A percentile compares a stretch with the other conserved stretches of the same genome.
Evolutionary conservation across 2,797 vertebrate genomes (phyloP).

Genomic region (Hirundo rustica): DNA sequence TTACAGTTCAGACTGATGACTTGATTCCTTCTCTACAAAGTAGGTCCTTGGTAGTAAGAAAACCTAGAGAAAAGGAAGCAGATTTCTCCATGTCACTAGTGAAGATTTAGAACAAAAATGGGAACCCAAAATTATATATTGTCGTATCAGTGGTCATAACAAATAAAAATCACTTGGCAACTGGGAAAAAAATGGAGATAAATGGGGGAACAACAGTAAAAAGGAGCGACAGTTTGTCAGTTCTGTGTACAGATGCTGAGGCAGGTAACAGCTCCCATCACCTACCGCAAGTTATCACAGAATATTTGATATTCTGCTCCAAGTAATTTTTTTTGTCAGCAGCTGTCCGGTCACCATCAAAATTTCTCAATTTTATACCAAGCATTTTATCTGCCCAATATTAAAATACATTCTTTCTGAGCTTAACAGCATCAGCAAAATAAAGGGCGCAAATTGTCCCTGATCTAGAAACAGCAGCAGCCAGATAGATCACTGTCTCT

Average conservation of each 20-base stretch:
- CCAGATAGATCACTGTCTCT: neutral
- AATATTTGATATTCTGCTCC: neutral
- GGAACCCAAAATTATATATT: neutral
- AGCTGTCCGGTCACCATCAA: neutral
- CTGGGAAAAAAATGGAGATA: accelerated
- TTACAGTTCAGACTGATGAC: neutral
- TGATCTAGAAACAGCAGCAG: conserved; percentile 22
- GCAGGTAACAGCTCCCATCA: neutral
- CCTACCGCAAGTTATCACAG: neutral
- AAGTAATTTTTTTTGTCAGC: neutral
- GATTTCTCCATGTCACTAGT: neutral
- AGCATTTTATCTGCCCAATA: conserved; percentile 32
- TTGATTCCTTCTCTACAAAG: neutral
- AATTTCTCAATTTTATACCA: conserved; percentile 25
- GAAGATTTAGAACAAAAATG: neutral
- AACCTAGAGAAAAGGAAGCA: neutral
- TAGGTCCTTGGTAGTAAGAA: neutral
- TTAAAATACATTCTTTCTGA: neutral
- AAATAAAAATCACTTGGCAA: neutral
- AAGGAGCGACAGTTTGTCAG: neutral
- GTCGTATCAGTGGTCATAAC: neutral
- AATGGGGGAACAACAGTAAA: neutral
- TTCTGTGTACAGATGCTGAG: neutral
- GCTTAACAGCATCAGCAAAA: conserved; percentile 57
- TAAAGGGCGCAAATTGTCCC: conserved; percentile 68